Conservation (phyloP, 2,113 vertebrate species). For the Halcyon senegalensis region DNA sequence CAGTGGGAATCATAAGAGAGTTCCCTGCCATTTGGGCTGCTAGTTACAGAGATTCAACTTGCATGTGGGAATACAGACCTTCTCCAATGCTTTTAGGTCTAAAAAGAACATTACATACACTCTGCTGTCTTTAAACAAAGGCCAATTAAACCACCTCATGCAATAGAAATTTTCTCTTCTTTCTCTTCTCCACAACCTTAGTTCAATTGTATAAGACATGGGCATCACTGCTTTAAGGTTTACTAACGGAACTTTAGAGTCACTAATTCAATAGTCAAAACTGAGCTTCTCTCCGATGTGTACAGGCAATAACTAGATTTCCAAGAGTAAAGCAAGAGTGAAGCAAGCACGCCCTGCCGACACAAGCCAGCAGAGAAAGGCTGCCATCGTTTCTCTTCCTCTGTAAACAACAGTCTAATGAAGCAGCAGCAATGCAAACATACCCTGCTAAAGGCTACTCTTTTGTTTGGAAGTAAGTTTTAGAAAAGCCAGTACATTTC, state of each 20-base stretch:
- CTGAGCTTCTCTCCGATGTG: accelerated
- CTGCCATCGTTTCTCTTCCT: background rate
- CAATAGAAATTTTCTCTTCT: background rate
- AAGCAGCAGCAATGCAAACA: background rate
- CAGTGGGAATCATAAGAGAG: background rate
- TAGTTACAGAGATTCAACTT: background rate
- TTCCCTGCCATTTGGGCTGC: background rate
- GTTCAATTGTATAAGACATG: background rate
- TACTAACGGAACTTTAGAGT: background rate
- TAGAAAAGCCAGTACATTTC: background rate
- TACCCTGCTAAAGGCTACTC: background rate
- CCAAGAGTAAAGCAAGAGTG: background rate
- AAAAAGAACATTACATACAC: too few relatives aligned
- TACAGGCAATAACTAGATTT: background rate
- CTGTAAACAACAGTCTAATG: background rate
- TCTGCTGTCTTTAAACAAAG: background rate
- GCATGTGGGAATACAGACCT: background rate
- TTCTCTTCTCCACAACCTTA: background rate
- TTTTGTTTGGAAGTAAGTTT: background rate
- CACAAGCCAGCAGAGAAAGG: background rate
- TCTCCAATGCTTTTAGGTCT: background rate
- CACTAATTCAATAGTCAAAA: background rate
- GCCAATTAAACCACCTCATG: background rate
- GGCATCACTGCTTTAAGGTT: background rate
- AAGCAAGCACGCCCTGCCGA: background rate